Conservation (phyloP, 2,888 invertebrate species). For the Chloroclystis v-ata region DNA sequence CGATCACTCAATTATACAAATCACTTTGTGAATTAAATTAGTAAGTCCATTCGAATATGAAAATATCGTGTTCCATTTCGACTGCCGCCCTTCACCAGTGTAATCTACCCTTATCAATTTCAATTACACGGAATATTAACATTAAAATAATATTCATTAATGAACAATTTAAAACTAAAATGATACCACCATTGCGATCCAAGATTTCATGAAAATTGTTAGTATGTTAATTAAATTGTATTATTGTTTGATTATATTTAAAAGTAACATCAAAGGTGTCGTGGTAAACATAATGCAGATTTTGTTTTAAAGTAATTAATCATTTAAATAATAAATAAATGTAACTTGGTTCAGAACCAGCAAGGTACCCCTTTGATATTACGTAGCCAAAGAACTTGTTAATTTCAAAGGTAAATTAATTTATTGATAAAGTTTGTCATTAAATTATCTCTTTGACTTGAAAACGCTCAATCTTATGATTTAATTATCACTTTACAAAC, state of each 20-base stretch:
- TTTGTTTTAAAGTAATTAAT: too few relatives aligned
- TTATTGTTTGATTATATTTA: conserved; percentile 1
- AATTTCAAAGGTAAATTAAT: conserved; percentile 40
- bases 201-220: conserved; percentile 25
- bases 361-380: conserved; percentile 48
- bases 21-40: background rate
- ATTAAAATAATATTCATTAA: conserved; percentile 10
- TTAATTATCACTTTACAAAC: conserved; percentile 13
- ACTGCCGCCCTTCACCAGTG: conserved; percentile 19
- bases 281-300: too few relatives aligned
- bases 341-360: background rate
- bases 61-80: conserved; percentile 22
- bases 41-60: background rate
- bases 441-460: conserved; percentile 43
- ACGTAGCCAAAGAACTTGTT: conserved; percentile 51
- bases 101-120: conserved; percentile 26
- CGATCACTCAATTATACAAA: conserved; percentile 14
- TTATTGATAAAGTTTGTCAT: conserved; percentile 40
- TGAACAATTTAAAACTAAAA: conserved; percentile 21
- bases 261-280: conserved; percentile 26
- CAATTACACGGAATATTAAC: conserved; percentile 10
- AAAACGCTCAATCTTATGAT: conserved; percentile 53
- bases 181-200: conserved; percentile 28
- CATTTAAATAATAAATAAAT: background rate
- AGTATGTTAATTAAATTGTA: conserved; percentile 23